Base-by-base conservation (phyloP, 2,113 vertebrate genomes). In the Hippocampus guttulatus region DNA sequence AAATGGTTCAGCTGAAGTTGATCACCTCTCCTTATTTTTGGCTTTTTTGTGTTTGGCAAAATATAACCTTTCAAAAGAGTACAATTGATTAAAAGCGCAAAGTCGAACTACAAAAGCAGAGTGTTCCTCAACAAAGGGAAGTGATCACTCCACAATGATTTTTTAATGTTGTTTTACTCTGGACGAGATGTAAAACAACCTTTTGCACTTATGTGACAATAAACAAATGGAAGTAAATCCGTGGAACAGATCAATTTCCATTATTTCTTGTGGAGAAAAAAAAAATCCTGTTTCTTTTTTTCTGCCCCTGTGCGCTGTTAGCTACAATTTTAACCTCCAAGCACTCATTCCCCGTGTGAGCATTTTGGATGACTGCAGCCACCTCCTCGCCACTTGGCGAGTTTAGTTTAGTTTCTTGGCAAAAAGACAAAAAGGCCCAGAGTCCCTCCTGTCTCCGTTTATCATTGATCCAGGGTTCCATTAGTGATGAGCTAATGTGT, bases 401-500 rank as follows among this genome's bases (percentile, higher is more conserved):
- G 87, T 78, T 73, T 38, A 38, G 33, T 38, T 38, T 38, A 38
- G 79, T 68, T 78, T 84, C 72, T 70, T 67, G 75, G 78, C 81
- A 78, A 81, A 85, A 78, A 63, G 70, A 79, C 75, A 83, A 80
- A 58, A 54, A 54, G 30, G 25, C 3, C 7, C 16, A 54, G 69
- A 64, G 62, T 20, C 6, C 69, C 67, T 83, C 57, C 70, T 75
- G 54, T 70, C 25, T 70, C 58, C 23, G 30, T 75, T 77, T 27
- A 27, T 25, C 55, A 27, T 4, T 11, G 75, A 77, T 65, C 58
- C 1, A 62, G 74, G 74, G 63, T 23, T 75, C 77, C 77, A 82
- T 84, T 78, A 87, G 69, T n/a, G 18, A 79, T 78, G 82, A 84
- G 70, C 76, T 68, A 71, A 75, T 75, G 75, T 67, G 79, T 78